These are phyloP conservation scores for Etheostoma spectabile DNA, from an alignment of 2,113 vertebrate genomes.

Conservation along the genomic window DNA sequence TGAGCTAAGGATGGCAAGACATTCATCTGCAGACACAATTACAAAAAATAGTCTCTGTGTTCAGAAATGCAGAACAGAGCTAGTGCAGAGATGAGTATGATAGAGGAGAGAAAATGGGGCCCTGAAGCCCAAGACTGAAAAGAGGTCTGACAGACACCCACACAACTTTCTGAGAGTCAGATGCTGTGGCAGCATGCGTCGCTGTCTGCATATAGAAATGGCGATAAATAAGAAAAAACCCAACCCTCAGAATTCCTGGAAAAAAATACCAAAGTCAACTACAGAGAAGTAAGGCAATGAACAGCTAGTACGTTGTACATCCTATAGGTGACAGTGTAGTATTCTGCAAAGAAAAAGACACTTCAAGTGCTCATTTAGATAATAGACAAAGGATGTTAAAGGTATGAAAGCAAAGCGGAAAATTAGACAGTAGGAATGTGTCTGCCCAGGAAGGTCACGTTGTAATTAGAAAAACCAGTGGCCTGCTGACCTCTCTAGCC, in stretches of 20 bases:
- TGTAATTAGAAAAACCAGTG: conserved; percentile 79
- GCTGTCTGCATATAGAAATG: conserved; percentile 32
- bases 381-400: conserved; percentile 17
- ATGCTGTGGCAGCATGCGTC: conserved; percentile 49
- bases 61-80: conserved; percentile 61
- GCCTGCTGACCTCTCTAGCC: conserved; percentile 67
- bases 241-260: conserved; percentile 19
- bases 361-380: conserved; percentile 27
- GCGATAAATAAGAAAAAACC: conserved; percentile 28
- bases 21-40: conserved; percentile 73
- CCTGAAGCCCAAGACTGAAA: conserved; percentile 32
- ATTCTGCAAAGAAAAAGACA: conserved; percentile 14
- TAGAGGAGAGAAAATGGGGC: conserved; percentile 38
- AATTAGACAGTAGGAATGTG: conserved; percentile 71
- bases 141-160: conserved; percentile 56
- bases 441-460: conserved; percentile 60
- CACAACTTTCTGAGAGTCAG: conserved; percentile 50
- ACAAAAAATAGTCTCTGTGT: conserved; percentile 55
- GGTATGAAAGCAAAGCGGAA: conserved; percentile 47
- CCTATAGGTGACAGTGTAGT: not conserved
- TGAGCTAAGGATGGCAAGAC: conserved; percentile 67
- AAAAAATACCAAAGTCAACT: conserved; percentile 33
- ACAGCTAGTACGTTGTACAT: conserved; percentile 5
- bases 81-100: conserved; percentile 31
- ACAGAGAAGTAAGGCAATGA: conserved; percentile 24